Percentiles rank a stretch among this genome's conserved stretches.
Evolutionary conservation across 2,113 vertebrate genomes (phyloP).

Genomic region (Baryphthengus martii): DNA sequence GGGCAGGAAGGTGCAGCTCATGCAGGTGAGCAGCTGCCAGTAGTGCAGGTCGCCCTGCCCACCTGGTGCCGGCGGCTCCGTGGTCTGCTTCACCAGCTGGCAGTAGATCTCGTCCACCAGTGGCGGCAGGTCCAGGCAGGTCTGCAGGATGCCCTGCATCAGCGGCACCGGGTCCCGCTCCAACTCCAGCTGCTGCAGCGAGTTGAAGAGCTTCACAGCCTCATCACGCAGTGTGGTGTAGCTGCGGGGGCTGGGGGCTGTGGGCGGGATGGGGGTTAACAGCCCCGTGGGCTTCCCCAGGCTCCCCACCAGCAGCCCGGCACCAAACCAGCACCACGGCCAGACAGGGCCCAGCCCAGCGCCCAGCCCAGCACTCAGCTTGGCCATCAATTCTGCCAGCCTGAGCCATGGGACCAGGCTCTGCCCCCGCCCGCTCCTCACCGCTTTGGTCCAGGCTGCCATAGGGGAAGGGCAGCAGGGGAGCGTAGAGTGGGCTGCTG

Average conservation of each 20-base stretch:
- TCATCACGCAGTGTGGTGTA: conserved; percentile 90
- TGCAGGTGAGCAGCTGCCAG: conserved; percentile 98
- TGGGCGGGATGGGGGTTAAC: not conserved
- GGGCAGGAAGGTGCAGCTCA: conserved; percentile 95
- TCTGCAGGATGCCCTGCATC: conserved; percentile 97
- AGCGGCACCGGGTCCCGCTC: conserved; percentile 85
- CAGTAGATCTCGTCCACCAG: conserved; percentile 97
- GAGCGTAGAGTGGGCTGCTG: conserved; percentile 87
- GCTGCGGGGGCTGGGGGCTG: conserved; percentile 77
- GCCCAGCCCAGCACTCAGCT: not conserved
- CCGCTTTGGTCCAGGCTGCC: conserved; percentile 84
- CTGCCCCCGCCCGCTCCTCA: conserved; percentile 53
- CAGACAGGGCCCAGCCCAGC: not conserved
- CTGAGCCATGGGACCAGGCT: rapidly evolving
- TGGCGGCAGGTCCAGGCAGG: conserved; percentile 90
- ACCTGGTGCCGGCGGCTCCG: conserved; percentile 70
- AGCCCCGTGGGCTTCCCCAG: not conserved
- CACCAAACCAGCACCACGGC: rapidly evolving
- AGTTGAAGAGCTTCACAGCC: conserved; percentile 93
- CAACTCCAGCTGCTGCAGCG: conserved; percentile 91
- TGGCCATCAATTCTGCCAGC: no score
- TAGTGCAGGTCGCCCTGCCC: conserved; percentile 85
- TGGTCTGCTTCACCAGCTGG: conserved; percentile 97
- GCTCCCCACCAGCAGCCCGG: not conserved
- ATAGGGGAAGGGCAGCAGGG: conserved; percentile 91